Conservation (phyloP, 2,797 vertebrate species). For the Enteromius radiatus region DNA sequence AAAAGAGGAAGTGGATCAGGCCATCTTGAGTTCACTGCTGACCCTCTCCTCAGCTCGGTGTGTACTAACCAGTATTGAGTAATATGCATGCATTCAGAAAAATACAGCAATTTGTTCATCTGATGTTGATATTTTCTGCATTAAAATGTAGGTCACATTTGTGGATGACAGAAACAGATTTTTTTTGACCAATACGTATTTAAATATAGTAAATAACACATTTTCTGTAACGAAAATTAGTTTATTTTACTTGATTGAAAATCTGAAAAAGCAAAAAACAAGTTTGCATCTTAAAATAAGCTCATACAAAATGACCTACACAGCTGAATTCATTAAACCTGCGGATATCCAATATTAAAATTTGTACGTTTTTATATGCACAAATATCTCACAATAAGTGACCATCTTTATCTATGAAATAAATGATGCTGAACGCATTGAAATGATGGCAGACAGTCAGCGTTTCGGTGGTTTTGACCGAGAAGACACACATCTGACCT, state of each 20-base stretch:
- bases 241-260: too few species aligned
- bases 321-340: background rate
- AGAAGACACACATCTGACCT: too few species aligned
- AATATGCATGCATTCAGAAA: background rate
- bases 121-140: background rate
- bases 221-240: background rate
- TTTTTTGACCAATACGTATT: too few species aligned
- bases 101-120: background rate
- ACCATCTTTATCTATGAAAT: background rate
- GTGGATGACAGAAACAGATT: background rate
- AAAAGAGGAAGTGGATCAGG: constrained; percentile 2
- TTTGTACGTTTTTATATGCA: background rate
- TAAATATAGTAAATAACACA: background rate
- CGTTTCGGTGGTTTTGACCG: background rate
- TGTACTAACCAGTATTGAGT: background rate
- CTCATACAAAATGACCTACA: too few species aligned
- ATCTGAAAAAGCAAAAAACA: too few species aligned
- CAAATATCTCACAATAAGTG: background rate
- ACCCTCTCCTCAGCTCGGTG: background rate
- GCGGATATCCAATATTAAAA: background rate
- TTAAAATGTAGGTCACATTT: background rate
- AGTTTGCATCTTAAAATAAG: too few species aligned
- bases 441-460: too few species aligned
- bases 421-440: background rate
- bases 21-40: constrained; percentile 12